Base-by-base conservation (phyloP, 2,888 invertebrate genomes). In the Malthinus seriepunctatus region DNA sequence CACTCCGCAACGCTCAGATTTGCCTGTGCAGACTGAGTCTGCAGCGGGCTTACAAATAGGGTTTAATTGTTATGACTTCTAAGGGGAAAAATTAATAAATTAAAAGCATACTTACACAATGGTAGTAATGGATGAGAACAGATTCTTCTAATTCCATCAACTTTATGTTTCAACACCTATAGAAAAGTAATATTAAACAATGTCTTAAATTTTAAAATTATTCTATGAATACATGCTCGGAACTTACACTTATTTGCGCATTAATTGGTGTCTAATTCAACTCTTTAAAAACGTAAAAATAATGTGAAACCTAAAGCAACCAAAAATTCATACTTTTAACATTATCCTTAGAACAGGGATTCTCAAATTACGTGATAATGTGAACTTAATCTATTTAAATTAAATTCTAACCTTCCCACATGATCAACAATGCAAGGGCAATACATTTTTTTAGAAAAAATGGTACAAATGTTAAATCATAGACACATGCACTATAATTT, bases 41-140 rank as follows among this genome's bases (percentile, higher is more conserved):
- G 32, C 45, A 34, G 9, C 8, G 15, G 32, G 8, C 10, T 32
- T 5, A 10, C 5, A 51, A 32, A n/a, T n/a, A n/a, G n/a, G n/a
- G n/a, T 12, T 42, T 12, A 14, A 35, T 42, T 23, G 23, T 23
- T 23, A 3, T 5, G 23, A 23, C 23, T 23, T 23, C 5, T 23
- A 5, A 23, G 2, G 23, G 23, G 3, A 23, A n/a, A 23, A 23
- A 23, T 5, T 15, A 10, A 31, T 6, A 32, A 14, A 32, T 8
- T 6, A 9, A 34, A 44, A 10, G 32, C 8, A 39, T 62, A 88
- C 95, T 93, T 86, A 96, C 96, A 99, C 70, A 98, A 84, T 32
- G 98, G 97, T 77, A 97, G 86, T 53, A 93, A 82, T 10, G 98
- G 97, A 86, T 99, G 99, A 11, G 97, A 90, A 65, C 95, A 94